These are phyloP conservation scores for Masnerella sp. DNA, from an alignment of 2,888 invertebrate species.

Conservation along the genomic window DNA sequence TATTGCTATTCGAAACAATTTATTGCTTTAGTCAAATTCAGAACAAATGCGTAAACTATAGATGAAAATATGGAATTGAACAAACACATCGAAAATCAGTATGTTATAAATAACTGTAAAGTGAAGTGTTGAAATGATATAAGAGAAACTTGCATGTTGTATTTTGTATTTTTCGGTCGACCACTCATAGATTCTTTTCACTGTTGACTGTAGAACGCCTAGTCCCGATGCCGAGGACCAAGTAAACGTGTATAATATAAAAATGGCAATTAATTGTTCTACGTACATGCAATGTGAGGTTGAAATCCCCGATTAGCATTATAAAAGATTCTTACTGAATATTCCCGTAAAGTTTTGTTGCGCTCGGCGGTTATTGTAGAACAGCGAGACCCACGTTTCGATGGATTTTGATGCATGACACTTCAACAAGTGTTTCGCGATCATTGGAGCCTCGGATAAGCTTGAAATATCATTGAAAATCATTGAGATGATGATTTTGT, in stretches of 20 bases:
- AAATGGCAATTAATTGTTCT: slow-evolving; percentile 61
- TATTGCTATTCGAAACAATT: too few species aligned
- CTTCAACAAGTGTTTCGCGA: slow-evolving; percentile 21
- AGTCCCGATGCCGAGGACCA: slow-evolving; percentile 4
- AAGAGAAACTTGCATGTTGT: not conserved
- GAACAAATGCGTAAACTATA: too few species aligned
- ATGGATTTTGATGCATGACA: slow-evolving; percentile 4
- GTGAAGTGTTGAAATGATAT: too few species aligned
- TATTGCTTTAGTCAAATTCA: too few species aligned
- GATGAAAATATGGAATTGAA: too few species aligned
- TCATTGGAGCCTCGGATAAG: too few species aligned
- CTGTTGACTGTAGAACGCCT: slow-evolving; percentile 16
- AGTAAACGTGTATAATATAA: slow-evolving; percentile 43
- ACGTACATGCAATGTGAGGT: slow-evolving; percentile 67
- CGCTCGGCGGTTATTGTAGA: slow-evolving; percentile 58
- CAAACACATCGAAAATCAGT: too few species aligned
- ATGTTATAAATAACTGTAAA: too few species aligned
- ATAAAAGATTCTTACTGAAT: slow-evolving; percentile 64
- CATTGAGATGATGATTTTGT: too few species aligned
- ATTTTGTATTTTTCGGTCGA: slow-evolving; percentile 14
- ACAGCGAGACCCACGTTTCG: slow-evolving; percentile 48
- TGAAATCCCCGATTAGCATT: slow-evolving; percentile 65
- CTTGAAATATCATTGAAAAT: too few species aligned
- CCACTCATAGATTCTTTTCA: slow-evolving; percentile 1
- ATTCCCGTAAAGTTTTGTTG: slow-evolving; percentile 58